Evolutionary conservation across 1,140 invertebrate genomes (phyloP).

Genomic region (Drosophila arawakana): DNA sequence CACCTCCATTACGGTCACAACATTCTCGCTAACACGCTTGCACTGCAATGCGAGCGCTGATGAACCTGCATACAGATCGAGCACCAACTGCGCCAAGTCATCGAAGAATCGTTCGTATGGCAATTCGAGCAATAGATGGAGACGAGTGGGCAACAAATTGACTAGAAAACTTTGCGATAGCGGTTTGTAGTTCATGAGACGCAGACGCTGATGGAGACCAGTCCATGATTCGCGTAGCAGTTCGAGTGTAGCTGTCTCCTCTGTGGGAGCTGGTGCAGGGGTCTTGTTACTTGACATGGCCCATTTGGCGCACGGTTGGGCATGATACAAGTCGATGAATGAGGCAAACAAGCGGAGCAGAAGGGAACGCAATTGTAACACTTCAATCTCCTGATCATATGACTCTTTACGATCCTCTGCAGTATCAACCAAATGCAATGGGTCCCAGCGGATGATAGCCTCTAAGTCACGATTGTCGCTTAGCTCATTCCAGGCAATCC

Average conservation of each 20-base stretch:
- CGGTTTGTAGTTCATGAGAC: slow-evolving; percentile 73
- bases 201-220: slow-evolving; percentile 72
- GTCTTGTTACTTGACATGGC: slow-evolving; percentile 24
- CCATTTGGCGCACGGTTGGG: slow-evolving; percentile 38
- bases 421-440: slow-evolving; percentile 75
- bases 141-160: slow-evolving; percentile 81
- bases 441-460: slow-evolving; percentile 87
- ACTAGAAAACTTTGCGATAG: slow-evolving; percentile 84
- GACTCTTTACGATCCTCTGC: slow-evolving; percentile 71
- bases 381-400: slow-evolving; percentile 80
- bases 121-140: slow-evolving; percentile 70
- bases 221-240: slow-evolving; percentile 71
- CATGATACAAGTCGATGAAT: slow-evolving; percentile 77
- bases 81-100: slow-evolving; percentile 69
- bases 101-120: slow-evolving; percentile 82
- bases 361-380: slow-evolving; percentile 71
- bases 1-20: slow-evolving; percentile 56
- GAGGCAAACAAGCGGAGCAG: slow-evolving; percentile 73
- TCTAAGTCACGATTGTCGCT: slow-evolving; percentile 87
- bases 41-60: slow-evolving; percentile 57
- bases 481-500: slow-evolving; percentile 85
- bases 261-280: slow-evolving; percentile 7
- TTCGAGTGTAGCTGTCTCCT: slow-evolving; percentile 63
- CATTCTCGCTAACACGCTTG: slow-evolving; percentile 68
- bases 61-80: slow-evolving; percentile 62